phyloP scores from a whole-genome alignment of 2,113 vertebrate species.

The Lasiurus borealis region DNA sequence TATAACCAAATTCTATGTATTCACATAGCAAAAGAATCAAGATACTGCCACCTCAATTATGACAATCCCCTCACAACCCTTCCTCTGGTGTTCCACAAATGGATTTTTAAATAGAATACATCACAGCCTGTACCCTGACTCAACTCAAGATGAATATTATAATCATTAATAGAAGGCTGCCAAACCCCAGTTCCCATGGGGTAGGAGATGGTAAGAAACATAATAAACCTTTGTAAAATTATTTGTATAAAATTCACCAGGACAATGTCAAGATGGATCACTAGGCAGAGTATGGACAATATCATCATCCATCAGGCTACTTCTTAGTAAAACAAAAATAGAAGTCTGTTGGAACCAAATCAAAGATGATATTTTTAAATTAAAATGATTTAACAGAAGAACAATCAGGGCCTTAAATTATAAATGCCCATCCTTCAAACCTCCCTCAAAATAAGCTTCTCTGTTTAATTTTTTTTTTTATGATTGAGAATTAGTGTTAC shows the following conservation, averaged over 20 bases:
- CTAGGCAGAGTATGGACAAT: conserved; percentile 49
- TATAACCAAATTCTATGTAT: conserved; percentile 49
- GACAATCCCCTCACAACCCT: neutral
- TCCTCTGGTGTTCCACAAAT: neutral
- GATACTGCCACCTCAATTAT: neutral
- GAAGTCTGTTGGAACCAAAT: conserved; percentile 66
- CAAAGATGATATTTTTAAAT: conserved; percentile 63
- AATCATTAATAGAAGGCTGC: conserved; percentile 54
- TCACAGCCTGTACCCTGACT: conserved; percentile 32
- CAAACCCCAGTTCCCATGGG: conserved; percentile 50
- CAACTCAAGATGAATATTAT: conserved; percentile 32
- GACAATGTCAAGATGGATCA: conserved; percentile 51
- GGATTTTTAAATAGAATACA: conserved; percentile 45
- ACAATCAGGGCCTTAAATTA: conserved; percentile 50
- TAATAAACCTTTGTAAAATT: conserved; percentile 65
- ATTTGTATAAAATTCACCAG: conserved; percentile 66
- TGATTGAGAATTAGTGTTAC: conserved; percentile 24
- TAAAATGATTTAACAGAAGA: conserved; percentile 52
- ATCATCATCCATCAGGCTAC: conserved; percentile 47
- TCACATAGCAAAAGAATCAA: neutral
- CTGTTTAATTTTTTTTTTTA: conserved; percentile 5
- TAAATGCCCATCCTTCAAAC: conserved; percentile 16
- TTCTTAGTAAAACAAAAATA: conserved; percentile 64
- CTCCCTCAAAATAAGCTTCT: neutral
- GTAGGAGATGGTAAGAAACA: conserved; percentile 9